Percentiles rank a stretch among this genome's conserved stretches.
phyloP scores from a whole-genome alignment of 1,140 invertebrate species.

The Cyphomyrmex costatus region DNA sequence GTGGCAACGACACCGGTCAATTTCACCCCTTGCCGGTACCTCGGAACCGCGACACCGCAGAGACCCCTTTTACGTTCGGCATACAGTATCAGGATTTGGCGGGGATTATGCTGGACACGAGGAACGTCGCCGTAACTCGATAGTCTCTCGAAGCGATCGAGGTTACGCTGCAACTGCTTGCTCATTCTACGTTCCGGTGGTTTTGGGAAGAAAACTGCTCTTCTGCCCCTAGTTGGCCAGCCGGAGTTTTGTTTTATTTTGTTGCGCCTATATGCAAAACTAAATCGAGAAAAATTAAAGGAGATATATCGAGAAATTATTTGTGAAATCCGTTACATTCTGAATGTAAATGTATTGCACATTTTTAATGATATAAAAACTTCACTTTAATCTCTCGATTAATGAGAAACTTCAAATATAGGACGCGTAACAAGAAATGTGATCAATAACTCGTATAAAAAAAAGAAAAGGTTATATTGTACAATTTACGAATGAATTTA shows the following conservation, averaged over 20 bases:
- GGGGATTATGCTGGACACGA: slow-evolving; percentile 71
- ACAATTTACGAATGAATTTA: background rate
- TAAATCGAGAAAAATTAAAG: background rate
- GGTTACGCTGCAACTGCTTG: slow-evolving; percentile 45
- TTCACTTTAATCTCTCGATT: background rate
- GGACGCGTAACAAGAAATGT: background rate
- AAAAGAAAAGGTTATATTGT: background rate
- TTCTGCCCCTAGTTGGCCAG: background rate
- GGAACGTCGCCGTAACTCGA: slow-evolving; percentile 64
- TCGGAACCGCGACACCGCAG: slow-evolving; percentile 73
- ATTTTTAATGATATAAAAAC: background rate
- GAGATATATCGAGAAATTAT: background rate
- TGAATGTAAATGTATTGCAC: background rate
- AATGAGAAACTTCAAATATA: background rate
- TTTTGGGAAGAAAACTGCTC: slow-evolving; percentile 28
- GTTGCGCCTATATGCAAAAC: background rate
- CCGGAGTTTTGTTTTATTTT: background rate
- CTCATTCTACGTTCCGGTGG: slow-evolving; percentile 35
- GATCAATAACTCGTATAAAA: background rate
- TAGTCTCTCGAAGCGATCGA: slow-evolving; percentile 66
- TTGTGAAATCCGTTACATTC: background rate
- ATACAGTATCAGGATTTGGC: slow-evolving; percentile 73
- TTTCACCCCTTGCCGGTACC: slow-evolving; percentile 71
- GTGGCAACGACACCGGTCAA: slow-evolving; percentile 80
- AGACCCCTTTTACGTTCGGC: slow-evolving; percentile 72